phyloP scores from a whole-genome alignment of 2,113 vertebrate genomes.

The Phaetusa simplex region DNA sequence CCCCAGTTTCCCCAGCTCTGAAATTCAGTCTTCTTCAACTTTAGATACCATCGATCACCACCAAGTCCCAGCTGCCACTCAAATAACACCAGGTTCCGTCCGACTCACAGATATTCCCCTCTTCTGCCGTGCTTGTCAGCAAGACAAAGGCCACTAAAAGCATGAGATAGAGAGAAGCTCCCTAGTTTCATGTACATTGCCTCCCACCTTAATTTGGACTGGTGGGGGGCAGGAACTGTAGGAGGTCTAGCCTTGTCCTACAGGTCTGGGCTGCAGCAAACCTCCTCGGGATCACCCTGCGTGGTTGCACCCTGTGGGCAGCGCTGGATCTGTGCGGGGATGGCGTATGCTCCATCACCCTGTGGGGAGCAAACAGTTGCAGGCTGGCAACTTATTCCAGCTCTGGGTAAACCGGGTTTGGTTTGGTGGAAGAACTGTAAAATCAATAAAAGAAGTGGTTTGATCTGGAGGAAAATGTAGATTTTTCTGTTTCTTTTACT shows the following conservation, averaged over 20 bases:
- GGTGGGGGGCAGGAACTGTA: background rate
- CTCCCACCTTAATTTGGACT: background rate
- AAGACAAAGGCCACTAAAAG: background rate
- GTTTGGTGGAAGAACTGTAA: background rate
- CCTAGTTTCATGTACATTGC: background rate
- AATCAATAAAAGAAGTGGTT: background rate
- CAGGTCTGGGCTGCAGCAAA: background rate
- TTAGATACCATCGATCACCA: background rate
- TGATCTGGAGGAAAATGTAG: background rate
- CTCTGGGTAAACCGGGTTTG: background rate
- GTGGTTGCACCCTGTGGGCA: rapidly evolving
- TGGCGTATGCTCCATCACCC: background rate
- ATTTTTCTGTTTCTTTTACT: background rate
- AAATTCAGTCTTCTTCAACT: background rate
- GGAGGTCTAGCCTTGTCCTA: background rate
- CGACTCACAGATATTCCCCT: background rate
- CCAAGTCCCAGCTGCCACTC: background rate
- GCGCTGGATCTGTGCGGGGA: background rate
- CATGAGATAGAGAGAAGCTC: background rate
- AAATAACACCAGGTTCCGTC: background rate
- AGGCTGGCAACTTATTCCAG: background rate
- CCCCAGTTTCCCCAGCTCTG: background rate
- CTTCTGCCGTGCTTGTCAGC: background rate
- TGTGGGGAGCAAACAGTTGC: background rate
- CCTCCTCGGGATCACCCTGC: background rate